Conservation (phyloP, 2,888 invertebrate species). For the Allacma fusca region DNA sequence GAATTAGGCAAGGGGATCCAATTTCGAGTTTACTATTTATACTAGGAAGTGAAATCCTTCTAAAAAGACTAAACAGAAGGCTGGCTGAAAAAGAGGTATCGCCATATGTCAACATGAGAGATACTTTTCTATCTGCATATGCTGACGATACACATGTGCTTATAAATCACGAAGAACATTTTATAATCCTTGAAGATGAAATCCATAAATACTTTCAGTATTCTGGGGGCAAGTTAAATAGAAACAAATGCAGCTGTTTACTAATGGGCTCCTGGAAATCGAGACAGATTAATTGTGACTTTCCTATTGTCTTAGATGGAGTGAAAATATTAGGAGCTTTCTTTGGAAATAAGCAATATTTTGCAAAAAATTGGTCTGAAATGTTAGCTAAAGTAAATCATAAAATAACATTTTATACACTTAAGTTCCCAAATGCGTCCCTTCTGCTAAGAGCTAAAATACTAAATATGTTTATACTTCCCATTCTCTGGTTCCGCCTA, state of each 20-base stretch:
- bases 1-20: conserved; percentile 2
- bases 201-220: background rate
- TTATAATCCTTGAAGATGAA: background rate
- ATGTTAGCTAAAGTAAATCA: background rate
- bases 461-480: too few species aligned
- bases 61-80: background rate
- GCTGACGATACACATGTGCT: background rate
- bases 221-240: background rate
- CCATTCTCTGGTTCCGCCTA: too few species aligned
- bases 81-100: background rate
- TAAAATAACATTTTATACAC: background rate
- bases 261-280: background rate
- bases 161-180: background rate
- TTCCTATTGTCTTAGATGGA: background rate
- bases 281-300: background rate
- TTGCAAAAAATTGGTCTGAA: background rate
- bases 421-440: background rate
- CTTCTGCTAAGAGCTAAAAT: too few species aligned
- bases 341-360: background rate
- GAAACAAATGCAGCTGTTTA: background rate
- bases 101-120: background rate
- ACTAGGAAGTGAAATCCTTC: background rate
- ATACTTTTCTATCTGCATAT: background rate
- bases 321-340: background rate
- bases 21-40: background rate